These are phyloP conservation scores for Clarias laeviceps DNA, from an alignment of 2,797 vertebrate species.

Conservation along the genomic window DNA sequence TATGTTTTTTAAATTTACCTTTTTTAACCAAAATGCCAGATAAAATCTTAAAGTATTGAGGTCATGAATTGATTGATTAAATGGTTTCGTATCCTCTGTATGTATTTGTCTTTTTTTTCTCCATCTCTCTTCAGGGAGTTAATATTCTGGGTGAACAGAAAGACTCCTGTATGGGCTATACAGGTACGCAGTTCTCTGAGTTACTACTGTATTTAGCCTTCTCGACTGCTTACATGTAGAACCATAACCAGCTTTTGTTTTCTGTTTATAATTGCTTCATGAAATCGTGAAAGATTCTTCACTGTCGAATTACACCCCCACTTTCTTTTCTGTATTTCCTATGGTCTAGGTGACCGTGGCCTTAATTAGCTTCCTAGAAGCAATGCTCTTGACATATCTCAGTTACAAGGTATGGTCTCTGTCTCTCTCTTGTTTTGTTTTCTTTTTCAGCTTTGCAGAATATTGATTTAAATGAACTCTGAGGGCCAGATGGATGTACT, in stretches of 20 bases:
- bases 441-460: not conserved
- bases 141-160: conserved; percentile 81
- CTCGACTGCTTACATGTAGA: not conserved
- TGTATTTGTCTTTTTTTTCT: not conserved
- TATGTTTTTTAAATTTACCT: too few species aligned
- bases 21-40: not conserved
- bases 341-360: conserved; percentile 79
- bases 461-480: not conserved
- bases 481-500: not conserved
- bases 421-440: not conserved
- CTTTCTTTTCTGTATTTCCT: conserved; percentile 34
- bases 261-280: conserved; percentile 3
- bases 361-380: conserved; percentile 85
- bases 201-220: not conserved
- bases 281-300: not conserved
- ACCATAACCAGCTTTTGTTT: not conserved
- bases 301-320: not conserved
- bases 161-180: conserved; percentile 78
- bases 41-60: not conserved
- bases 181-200: conserved; percentile 68
- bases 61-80: not conserved
- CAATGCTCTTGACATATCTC: conserved; percentile 85
- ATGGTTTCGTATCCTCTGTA: not conserved
- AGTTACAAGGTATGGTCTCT: conserved; percentile 80
- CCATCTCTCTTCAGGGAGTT: conserved; percentile 63